These are phyloP conservation scores for Drosophila leonis DNA, from an alignment of 2,888 invertebrate species.

Conservation along the genomic window DNA sequence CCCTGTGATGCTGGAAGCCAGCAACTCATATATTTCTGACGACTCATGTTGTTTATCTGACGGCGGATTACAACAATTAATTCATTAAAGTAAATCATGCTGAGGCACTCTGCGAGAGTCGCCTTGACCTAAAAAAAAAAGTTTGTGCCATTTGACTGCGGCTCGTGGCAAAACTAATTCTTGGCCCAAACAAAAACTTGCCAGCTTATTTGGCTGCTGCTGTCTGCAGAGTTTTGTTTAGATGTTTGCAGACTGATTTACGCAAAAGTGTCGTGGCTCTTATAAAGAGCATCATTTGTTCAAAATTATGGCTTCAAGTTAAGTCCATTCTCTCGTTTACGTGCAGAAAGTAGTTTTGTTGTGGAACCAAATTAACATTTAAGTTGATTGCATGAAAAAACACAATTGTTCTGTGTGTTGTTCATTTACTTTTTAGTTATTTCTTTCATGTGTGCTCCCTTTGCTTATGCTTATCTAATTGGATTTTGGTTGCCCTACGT, in stretches of 20 bases:
- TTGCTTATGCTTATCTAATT: conserved; percentile 1
- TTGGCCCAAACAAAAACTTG: conserved; percentile 39
- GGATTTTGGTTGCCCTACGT: not conserved
- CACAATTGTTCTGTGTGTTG: not conserved
- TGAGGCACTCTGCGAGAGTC: not conserved
- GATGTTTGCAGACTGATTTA: conserved; percentile 21
- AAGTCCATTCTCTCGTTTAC: not conserved
- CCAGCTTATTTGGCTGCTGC: conserved; percentile 31
- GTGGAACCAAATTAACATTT: not conserved
- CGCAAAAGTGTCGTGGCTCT: not conserved
- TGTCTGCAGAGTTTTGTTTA: conserved; percentile 39
- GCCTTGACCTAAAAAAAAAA: conserved; percentile 51
- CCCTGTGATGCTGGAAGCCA: conserved; percentile 39
- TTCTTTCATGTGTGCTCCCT: not conserved
- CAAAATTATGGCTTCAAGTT: not conserved
- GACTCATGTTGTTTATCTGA: conserved; percentile 64
- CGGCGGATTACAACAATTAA: conserved; percentile 67
- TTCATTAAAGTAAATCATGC: conserved; percentile 55
- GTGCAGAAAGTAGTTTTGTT: not conserved
- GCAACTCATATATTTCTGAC: conserved; percentile 49
- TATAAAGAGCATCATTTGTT: not conserved
- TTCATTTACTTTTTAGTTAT: not conserved
- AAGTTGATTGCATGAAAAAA: not conserved
- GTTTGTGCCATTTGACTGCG: conserved; percentile 28
- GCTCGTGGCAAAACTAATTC: conserved; percentile 31